Evolutionary conservation across 2,888 invertebrate species (phyloP).

Genomic region (Erannis defoliaria): DNA sequence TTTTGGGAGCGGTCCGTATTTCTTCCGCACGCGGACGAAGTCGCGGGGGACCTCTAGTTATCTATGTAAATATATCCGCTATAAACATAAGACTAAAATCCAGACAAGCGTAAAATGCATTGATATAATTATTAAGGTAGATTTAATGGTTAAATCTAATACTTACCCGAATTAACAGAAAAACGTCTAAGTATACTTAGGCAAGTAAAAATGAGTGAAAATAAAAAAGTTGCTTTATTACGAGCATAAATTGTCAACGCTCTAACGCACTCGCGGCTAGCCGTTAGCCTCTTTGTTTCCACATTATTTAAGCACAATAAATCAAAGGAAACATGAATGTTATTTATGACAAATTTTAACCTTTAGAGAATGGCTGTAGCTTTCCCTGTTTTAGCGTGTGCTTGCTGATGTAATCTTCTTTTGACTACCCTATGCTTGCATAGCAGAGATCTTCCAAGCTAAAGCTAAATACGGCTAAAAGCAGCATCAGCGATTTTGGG

Average conservation of each 20-base stretch:
- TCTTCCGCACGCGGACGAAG: too few relatives aligned
- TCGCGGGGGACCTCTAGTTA: too few relatives aligned
- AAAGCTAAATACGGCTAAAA: too few relatives aligned
- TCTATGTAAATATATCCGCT: slow-evolving; percentile 23
- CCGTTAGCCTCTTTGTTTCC: slow-evolving; percentile 41
- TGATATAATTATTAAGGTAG: neutral
- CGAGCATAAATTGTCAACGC: slow-evolving; percentile 33
- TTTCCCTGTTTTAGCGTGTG: neutral
- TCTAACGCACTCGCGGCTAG: slow-evolving; percentile 31
- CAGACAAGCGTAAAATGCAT: slow-evolving; percentile 7
- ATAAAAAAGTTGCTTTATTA: slow-evolving; percentile 12
- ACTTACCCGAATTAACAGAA: too few relatives aligned
- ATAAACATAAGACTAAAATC: slow-evolving; percentile 9
- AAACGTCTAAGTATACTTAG: too few relatives aligned
- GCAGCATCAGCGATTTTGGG: too few relatives aligned
- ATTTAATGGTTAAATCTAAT: neutral
- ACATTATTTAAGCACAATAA: slow-evolving; percentile 40
- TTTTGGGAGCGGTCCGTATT: too few relatives aligned
- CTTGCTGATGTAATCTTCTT: neutral
- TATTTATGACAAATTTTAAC: slow-evolving; percentile 49
- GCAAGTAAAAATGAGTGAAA: neutral
- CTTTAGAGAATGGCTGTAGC: neutral
- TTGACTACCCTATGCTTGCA: neutral
- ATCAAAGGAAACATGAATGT: slow-evolving; percentile 41
- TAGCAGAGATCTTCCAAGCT: neutral